These are phyloP conservation scores for Strigamia maritima DNA, from an alignment of 2,888 invertebrate species.

Conservation along the genomic window DNA sequence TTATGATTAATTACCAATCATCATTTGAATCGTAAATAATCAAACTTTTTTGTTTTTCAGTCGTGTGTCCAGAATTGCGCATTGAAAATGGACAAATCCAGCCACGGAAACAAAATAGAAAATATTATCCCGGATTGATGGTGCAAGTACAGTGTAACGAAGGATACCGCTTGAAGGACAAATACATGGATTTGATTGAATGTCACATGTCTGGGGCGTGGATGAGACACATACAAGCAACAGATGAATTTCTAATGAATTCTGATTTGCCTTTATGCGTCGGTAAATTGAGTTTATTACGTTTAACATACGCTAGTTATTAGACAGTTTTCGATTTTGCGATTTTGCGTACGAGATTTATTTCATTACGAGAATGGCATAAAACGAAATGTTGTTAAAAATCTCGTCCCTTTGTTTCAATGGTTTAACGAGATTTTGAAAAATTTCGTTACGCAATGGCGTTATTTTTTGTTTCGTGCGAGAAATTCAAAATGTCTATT, in stretches of 20 bases:
- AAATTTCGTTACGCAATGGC: too few relatives aligned
- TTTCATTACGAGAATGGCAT: too few relatives aligned
- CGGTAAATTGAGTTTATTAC: conserved; percentile 10
- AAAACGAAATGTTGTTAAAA: too few relatives aligned
- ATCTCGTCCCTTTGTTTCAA: too few relatives aligned
- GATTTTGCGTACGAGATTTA: too few relatives aligned
- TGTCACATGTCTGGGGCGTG: conserved; percentile 38
- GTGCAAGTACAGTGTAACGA: conserved; percentile 39
- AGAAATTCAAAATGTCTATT: too few relatives aligned
- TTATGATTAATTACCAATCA: too few relatives aligned
- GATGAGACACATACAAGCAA: conserved; percentile 34
- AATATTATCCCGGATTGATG: conserved; percentile 21
- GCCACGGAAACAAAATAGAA: neutral
- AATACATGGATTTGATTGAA: conserved; percentile 39
- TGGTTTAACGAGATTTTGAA: too few relatives aligned
- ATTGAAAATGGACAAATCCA: conserved; percentile 26
- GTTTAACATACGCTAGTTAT: too few relatives aligned
- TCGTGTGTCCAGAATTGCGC: conserved; percentile 8
- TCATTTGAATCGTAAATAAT: too few relatives aligned
- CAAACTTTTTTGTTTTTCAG: neutral
- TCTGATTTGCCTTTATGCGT: conserved; percentile 21
- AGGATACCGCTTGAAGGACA: conserved; percentile 41
- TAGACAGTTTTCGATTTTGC: too few relatives aligned
- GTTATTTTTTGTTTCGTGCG: too few relatives aligned
- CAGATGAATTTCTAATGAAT: neutral